Evolutionary conservation across 1,140 invertebrate species (phyloP).

Genomic region (Diprion similis): DNA sequence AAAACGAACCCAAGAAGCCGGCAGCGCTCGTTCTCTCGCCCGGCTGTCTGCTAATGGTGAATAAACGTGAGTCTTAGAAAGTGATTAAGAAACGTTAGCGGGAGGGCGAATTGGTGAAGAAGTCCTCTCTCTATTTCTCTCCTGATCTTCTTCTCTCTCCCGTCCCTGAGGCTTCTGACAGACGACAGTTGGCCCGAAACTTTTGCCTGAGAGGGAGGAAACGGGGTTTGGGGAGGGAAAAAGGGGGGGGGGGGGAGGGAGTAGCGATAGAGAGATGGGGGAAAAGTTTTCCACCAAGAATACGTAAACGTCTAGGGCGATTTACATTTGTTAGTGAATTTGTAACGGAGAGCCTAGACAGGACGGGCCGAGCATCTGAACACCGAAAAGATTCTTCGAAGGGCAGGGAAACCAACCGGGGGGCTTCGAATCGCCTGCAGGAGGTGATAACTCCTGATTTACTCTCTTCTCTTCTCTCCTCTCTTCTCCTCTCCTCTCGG

Average conservation of each 20-base stretch:
- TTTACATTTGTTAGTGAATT: slow-evolving; percentile 55
- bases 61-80: slow-evolving; percentile 5
- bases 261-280: too few relatives aligned
- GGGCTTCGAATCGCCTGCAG: slow-evolving; percentile 35
- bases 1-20: too few relatives aligned
- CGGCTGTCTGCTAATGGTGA: neutral
- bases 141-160: neutral
- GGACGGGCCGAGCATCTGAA: slow-evolving; percentile 1
- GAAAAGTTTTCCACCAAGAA: neutral
- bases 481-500: slow-evolving; percentile 16
- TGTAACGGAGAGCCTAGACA: slow-evolving; percentile 49
- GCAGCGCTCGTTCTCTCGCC: too few relatives aligned
- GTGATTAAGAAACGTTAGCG: slow-evolving; percentile 7
- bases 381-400: slow-evolving; percentile 11
- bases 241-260: too few relatives aligned
- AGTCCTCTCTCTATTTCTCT: neutral
- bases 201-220: neutral
- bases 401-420: slow-evolving; percentile 20
- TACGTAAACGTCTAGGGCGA: slow-evolving; percentile 30
- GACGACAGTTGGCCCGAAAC: slow-evolving; percentile 5
- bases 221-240: too few relatives aligned
- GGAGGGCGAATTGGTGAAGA: neutral
- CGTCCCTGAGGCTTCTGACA: neutral
- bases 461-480: slow-evolving; percentile 33
- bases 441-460: slow-evolving; percentile 55